Evolutionary conservation across 2,797 vertebrate genomes (phyloP).

Genomic region (Poliocrania exsul): DNA sequence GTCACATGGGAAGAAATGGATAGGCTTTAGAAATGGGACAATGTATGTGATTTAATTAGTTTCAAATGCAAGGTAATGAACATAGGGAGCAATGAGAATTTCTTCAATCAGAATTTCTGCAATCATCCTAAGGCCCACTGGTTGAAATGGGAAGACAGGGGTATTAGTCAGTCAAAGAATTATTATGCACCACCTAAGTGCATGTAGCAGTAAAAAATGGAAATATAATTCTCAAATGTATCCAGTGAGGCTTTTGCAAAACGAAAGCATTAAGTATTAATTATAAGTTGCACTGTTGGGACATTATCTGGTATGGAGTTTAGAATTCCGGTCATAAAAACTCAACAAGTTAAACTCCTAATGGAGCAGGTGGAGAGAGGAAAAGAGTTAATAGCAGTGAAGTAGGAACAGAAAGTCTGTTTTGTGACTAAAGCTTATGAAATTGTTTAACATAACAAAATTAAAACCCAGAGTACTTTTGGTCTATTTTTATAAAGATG

Average conservation of each 20-base stretch:
- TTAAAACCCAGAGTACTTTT: not conserved
- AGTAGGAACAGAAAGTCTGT: not conserved
- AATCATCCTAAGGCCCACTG: conserved; percentile 13
- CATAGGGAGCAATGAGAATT: conserved; percentile 48
- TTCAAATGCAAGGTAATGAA: conserved; percentile 60
- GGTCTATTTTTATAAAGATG: not conserved
- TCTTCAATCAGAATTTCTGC: conserved; percentile 38
- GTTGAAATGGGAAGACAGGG: conserved; percentile 37
- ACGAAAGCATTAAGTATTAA: conserved; percentile 64
- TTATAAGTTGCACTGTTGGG: conserved; percentile 62
- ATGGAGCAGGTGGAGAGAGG: not conserved
- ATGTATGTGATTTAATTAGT: conserved; percentile 61
- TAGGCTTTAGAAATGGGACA: conserved; percentile 35
- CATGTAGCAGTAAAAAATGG: conserved; percentile 53
- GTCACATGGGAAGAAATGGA: conserved; percentile 35
- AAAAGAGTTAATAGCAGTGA: not conserved
- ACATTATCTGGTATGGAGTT: conserved; percentile 33
- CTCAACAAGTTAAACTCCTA: conserved; percentile 30
- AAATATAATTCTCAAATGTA: conserved; percentile 49
- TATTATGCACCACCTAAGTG: conserved; percentile 53
- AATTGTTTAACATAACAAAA: not conserved
- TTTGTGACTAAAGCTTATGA: not conserved
- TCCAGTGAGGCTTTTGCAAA: conserved; percentile 27
- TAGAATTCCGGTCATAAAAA: conserved; percentile 43
- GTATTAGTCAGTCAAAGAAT: conserved; percentile 56